phyloP scores from a whole-genome alignment of 2,113 vertebrate species.

The Spilogale gracilis region DNA sequence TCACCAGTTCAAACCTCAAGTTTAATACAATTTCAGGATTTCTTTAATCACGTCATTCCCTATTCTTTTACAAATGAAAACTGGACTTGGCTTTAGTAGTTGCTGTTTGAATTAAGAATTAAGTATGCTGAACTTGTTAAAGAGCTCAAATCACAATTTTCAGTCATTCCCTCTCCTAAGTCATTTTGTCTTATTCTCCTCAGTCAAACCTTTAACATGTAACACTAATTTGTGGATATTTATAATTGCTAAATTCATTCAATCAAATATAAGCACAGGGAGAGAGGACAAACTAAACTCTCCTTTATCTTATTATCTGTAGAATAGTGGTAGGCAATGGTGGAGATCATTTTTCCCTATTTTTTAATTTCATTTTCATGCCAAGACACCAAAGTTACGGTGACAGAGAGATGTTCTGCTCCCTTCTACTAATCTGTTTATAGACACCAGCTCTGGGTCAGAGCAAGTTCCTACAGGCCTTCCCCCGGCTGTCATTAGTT shows the following conservation, averaged over 20 bases:
- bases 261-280: neutral
- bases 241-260: neutral
- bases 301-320: neutral
- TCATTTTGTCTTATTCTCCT: neutral
- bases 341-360: slow-evolving; percentile 28
- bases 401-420: slow-evolving; percentile 52
- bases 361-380: slow-evolving; percentile 58
- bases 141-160: slow-evolving; percentile 29
- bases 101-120: slow-evolving; percentile 29
- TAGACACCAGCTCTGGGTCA: slow-evolving; percentile 72
- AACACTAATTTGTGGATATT: neutral
- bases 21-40: neutral
- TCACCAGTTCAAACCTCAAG: neutral
- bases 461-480: slow-evolving; percentile 82
- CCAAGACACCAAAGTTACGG: slow-evolving; percentile 47
- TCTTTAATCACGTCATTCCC: neutral
- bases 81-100: neutral
- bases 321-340: neutral
- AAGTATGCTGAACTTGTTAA: neutral
- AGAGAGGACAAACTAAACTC: slow-evolving; percentile 10
- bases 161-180: neutral
- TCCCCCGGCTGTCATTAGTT: slow-evolving; percentile 74
- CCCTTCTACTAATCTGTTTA: slow-evolving; percentile 77
- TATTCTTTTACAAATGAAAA: slow-evolving; percentile 39
- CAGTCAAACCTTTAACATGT: neutral